These are phyloP conservation scores for Bombyx mandarina DNA, from an alignment of 1,140 invertebrate species.

Conservation along the genomic window DNA sequence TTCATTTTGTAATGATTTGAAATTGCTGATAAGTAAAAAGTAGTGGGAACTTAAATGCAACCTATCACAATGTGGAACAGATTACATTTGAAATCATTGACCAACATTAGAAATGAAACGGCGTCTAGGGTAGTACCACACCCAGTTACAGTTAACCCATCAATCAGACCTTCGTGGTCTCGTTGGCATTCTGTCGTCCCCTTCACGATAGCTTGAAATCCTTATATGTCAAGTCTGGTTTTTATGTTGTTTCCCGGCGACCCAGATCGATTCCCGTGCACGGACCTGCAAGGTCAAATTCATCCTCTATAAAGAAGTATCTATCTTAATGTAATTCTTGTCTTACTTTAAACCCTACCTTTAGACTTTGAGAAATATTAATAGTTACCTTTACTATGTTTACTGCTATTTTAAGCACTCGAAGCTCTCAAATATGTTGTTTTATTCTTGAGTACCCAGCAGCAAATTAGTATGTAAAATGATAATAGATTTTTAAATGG, in stretches of 20 bases:
- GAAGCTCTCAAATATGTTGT: no score
- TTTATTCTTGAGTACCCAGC: no score
- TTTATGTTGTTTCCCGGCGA: constrained; percentile 53
- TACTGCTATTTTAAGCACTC: no score
- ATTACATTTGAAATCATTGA: constrained; percentile 18
- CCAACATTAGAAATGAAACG: constrained; percentile 21
- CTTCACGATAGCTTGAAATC: constrained; percentile 24
- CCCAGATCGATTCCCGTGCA: constrained; percentile 11
- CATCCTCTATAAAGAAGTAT: constrained; percentile 8
- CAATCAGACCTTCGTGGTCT: constrained; percentile 35
- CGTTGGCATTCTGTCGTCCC: constrained; percentile 35
- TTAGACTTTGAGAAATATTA: no score
- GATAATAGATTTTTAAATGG: no score
- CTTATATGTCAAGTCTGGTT: constrained; percentile 52
- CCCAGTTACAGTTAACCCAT: constrained; percentile 50
- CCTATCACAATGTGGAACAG: not conserved
- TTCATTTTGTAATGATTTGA: no score
- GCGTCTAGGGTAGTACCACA: constrained; percentile 20
- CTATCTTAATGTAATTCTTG: no score
- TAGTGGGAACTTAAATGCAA: not conserved
- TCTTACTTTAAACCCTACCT: no score
- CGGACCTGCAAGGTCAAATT: constrained; percentile 48
- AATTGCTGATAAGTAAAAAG: no score
- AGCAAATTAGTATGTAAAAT: no score
- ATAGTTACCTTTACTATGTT: no score